Evolutionary conservation across 2,797 vertebrate genomes (phyloP), one percentile per base, ranked within the genome.

Genomic region (Enteromius argenteus): DNA sequence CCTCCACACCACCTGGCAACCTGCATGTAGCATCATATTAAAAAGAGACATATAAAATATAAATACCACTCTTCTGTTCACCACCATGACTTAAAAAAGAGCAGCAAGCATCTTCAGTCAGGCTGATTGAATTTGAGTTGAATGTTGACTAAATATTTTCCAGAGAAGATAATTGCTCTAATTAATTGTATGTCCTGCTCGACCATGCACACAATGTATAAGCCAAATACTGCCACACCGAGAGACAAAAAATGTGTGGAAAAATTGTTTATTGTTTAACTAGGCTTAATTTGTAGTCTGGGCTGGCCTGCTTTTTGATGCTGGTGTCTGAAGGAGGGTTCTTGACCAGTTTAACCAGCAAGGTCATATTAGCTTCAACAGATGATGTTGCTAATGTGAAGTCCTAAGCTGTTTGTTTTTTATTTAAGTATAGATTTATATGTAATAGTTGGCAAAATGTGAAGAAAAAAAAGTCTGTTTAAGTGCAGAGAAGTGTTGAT

Each of bases 1-100:
- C 80, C 81, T 83, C 77, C 80, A 76, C 74, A 77, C 85, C 88
- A 89, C 84, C 86, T 88, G 88, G 81, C 49, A 73, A 84, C 78
- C 68, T 73, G 53, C 56, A 72, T 68, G 84, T 35, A 68, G 81
- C 37, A 21, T 75, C 17, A 27, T 11, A 72, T 81, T 56, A 62
- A 53, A 62, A 78, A 32, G 1, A 51, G 58, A 30, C 27, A 72
- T 58, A 81, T 77, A 2, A 81, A 86, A 84, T 71, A 84, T 80
- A 81, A 64, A 80, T 69, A 77, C 17, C 17, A 7, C 53, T 51
- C 9, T 49, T 75, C 4, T 19, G 27, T 68, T 32, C 53, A 32
- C 53, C 79, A 53, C 21, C 72, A 73, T 74, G 37, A 37, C 44
- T 35, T 46, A 53, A 86, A 51, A 30, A 58, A 9, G 17, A 49